Percentiles rank a stretch among this genome's conserved stretches.
phyloP scores from a whole-genome alignment of 1,140 invertebrate genomes.

The Subanguina moxae region DNA sequence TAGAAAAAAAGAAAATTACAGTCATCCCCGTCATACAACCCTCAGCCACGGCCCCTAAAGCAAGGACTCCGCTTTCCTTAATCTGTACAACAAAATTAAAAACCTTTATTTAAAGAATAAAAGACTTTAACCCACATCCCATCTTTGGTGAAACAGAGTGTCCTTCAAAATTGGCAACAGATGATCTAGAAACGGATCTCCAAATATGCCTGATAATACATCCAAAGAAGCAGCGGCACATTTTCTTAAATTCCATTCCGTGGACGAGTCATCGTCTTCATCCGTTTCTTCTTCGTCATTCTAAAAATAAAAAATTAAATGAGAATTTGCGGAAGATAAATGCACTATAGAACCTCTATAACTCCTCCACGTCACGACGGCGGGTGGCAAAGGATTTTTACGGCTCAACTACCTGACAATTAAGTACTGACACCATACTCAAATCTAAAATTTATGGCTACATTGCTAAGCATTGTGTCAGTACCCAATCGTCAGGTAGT shows the following conservation, averaged over 20 bases:
- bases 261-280: conserved; percentile 83
- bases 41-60: conserved; percentile 95
- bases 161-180: conserved; percentile 93
- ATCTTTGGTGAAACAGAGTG: conserved; percentile 87
- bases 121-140: conserved; percentile 72
- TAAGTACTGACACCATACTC: too few relatives aligned
- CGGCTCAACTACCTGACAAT: too few relatives aligned
- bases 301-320: background rate
- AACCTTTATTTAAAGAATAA: too few relatives aligned
- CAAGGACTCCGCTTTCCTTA: conserved; percentile 90
- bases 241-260: conserved; percentile 95
- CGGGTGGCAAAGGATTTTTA: too few relatives aligned
- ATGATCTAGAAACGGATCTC: conserved; percentile 85
- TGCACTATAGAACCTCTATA: too few relatives aligned
- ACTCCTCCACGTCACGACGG: too few relatives aligned
- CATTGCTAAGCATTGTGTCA: too few relatives aligned
- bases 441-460: too few relatives aligned
- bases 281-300: conserved; percentile 66
- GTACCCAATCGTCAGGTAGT: too few relatives aligned
- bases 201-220: conserved; percentile 91
- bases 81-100: conserved; percentile 62
- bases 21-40: conserved; percentile 95
- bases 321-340: too few relatives aligned
- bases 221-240: conserved; percentile 96
- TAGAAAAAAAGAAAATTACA: too few relatives aligned